Base-by-base conservation (phyloP, 2,113 vertebrate genomes). In the Nothoprocta pentlandii region DNA sequence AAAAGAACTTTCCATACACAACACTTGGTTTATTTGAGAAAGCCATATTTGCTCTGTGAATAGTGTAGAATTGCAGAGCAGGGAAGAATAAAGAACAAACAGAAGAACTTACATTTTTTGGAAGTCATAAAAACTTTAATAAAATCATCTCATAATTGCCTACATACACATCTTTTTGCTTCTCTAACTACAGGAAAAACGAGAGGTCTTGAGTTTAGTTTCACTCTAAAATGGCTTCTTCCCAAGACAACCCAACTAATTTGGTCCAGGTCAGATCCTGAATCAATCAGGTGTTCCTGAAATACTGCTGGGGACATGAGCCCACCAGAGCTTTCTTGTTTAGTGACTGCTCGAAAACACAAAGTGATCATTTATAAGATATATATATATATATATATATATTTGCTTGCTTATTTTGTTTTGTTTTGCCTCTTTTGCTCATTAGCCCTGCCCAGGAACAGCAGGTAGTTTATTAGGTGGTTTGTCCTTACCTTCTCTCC, bases 141-240 rank as follows among this genome's bases (percentile, higher is more conserved):
- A 62, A 68, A 73, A 82, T 25, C n/a, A 41, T 20, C 39, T 6
- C 47, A 41, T 73, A 63, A 63, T 19, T 92, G 32, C 68, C n/a
- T 19, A 6, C 21, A 41, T 49, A 49, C 6, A 25, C 36, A 39
- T 75, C n/a, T 61, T 68, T 26, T 14, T 56, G 46, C 68, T 80
- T 80, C 46, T 49, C 51, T 78, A 74, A 85, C 20, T 67, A 59
- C 3, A 6, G 1, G 6, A 19, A 6, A 7, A 83, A 19, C 42
- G 63, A 85, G 41, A 87, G 73, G 42, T 80, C 83, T 84, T 22
- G 36, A 86, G 64, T 80, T 88, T 68, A 70, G 83, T 92, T 93
- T 95, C 94, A 41, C 53, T 53, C 79, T 61, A 75, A 56, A 61
- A 47, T 42, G 87, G 30, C 21, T 21, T 47, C 21, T 21, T 47